These are phyloP conservation scores for Nicator chloris DNA, from an alignment of 2,113 vertebrate genomes.

Conservation along the genomic window DNA sequence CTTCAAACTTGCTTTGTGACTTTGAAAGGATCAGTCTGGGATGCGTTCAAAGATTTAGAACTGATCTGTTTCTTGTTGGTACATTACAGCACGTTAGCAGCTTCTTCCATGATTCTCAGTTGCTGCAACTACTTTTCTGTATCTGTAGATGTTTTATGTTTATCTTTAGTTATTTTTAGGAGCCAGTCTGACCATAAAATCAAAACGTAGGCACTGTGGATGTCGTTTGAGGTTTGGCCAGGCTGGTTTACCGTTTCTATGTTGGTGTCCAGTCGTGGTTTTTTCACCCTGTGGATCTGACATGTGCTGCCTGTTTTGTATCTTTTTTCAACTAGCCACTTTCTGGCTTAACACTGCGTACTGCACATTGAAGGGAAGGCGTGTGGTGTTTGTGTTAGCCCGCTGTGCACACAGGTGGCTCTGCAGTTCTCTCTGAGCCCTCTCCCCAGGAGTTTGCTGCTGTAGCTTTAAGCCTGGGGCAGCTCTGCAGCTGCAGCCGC, in stretches of 20 bases:
- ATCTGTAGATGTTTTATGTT: background rate
- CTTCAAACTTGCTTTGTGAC: background rate
- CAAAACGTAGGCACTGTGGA: background rate
- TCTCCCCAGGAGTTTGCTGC: background rate
- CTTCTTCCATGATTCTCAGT: background rate
- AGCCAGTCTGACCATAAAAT: background rate
- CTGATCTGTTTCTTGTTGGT: background rate
- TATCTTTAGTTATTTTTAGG: background rate
- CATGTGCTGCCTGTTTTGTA: background rate
- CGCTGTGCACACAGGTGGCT: accelerated
- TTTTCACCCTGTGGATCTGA: background rate
- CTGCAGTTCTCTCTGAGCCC: background rate
- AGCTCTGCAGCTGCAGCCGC: background rate
- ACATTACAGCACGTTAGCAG: background rate
- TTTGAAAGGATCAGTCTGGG: background rate
- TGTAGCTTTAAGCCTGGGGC: background rate
- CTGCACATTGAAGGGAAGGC: background rate
- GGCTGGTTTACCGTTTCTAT: background rate
- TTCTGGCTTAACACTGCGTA: background rate
- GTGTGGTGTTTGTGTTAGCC: background rate
- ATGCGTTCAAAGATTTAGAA: background rate
- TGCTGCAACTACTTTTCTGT: background rate
- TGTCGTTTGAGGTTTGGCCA: background rate
- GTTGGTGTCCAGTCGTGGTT: accelerated
- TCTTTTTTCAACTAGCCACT: background rate